A percentile compares a stretch with the other conserved stretches of the same genome.
Evolutionary conservation across 2,888 invertebrate species (phyloP).

Genomic region (Lampropteryx suffumata): DNA sequence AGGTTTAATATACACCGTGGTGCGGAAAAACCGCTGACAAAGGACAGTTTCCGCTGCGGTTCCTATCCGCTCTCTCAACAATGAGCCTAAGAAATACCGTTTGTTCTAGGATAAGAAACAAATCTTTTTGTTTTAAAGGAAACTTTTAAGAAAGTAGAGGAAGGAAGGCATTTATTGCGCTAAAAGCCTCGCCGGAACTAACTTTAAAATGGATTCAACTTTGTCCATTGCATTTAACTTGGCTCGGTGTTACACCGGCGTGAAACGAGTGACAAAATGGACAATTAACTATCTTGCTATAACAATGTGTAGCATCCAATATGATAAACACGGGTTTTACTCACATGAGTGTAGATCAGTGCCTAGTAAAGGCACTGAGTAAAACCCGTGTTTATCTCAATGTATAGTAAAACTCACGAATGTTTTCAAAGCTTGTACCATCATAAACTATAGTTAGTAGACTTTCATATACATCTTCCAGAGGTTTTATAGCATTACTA

Average conservation of each 20-base stretch:
- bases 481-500: no score
- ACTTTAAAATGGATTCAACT: constrained; percentile 82
- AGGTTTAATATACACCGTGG: no score
- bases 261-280: constrained; percentile 1
- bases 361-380: no score
- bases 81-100: constrained; percentile 50
- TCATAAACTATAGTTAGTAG: no score
- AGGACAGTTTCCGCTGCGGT: constrained; percentile 21
- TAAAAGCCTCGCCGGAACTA: constrained; percentile 78
- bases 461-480: no score
- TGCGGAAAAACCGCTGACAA: constrained; percentile 12
- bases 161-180: constrained; percentile 82
- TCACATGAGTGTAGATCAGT: no score
- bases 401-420: no score
- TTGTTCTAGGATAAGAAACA: constrained; percentile 71
- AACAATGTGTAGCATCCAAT: no score
- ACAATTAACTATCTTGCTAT: no score
- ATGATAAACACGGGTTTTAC: neutral
- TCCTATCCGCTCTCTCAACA: constrained; percentile 18
- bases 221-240: constrained; percentile 75
- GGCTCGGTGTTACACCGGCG: constrained; percentile 53
- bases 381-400: no score
- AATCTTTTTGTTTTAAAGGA: constrained; percentile 79
- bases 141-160: constrained; percentile 79
- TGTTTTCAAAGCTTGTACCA: no score